phyloP scores from a whole-genome alignment of 2,113 vertebrate species.

The Eptesicus fuscus region DNA sequence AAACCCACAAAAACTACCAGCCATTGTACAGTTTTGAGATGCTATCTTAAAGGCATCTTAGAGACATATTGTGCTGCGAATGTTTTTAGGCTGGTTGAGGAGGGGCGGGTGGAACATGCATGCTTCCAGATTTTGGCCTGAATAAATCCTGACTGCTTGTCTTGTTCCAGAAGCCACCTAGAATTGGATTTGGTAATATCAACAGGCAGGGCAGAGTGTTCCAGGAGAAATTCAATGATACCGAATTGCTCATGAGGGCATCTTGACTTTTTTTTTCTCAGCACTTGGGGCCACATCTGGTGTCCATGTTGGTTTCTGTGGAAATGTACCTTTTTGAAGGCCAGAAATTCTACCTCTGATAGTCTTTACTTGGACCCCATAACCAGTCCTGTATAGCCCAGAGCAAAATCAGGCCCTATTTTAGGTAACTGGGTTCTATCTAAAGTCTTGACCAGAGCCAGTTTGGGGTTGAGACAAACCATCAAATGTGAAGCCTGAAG shows the following conservation, averaged over 20 bases:
- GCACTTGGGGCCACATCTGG: not conserved
- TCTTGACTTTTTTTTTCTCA: constrained; percentile 13
- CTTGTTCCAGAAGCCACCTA: constrained; percentile 8
- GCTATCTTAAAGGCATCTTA: constrained; percentile 16
- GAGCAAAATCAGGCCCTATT: not conserved
- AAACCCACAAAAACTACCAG: not conserved
- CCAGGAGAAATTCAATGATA: not conserved
- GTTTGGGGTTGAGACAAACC: not conserved
- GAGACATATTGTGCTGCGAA: not conserved
- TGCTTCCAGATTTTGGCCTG: constrained; percentile 18
- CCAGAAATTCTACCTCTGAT: not conserved
- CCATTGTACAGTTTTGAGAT: constrained; percentile 42
- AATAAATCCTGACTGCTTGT: constrained; percentile 12
- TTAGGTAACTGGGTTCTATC: not conserved
- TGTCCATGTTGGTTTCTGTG: not conserved
- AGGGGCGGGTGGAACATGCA: not conserved
- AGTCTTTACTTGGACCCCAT: not conserved
- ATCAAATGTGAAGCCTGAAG: not conserved
- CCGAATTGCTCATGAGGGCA: not conserved
- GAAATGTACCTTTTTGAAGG: not conserved
- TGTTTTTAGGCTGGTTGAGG: not conserved
- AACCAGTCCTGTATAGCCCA: not conserved
- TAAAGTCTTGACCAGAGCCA: not conserved
- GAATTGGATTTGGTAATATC: constrained; percentile 33
- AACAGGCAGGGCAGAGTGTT: not conserved